Evolutionary conservation across 1,140 invertebrate species (phyloP).

Genomic region (Nixonia krombeini): DNA sequence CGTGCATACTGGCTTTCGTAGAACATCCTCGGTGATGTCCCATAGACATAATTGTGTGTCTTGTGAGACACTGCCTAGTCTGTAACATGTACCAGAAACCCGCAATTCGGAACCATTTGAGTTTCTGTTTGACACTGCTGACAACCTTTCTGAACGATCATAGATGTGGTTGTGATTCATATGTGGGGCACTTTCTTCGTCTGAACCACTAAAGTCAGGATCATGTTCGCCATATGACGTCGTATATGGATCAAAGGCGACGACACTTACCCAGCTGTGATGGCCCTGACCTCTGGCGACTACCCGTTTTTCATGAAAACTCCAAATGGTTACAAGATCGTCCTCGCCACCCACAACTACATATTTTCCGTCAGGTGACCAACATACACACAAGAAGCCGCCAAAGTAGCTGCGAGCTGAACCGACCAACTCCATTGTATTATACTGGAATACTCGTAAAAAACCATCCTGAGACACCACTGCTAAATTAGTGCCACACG

Average conservation of each 20-base stretch:
- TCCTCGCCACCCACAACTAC: slow-evolving; percentile 98
- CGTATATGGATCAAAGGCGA: slow-evolving; percentile 96
- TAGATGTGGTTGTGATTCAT: slow-evolving; percentile 70
- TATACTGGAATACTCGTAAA: slow-evolving; percentile 96
- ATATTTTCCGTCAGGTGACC: slow-evolving; percentile 97
- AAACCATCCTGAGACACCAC: slow-evolving; percentile 97
- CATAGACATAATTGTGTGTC: slow-evolving; percentile 98
- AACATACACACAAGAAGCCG: slow-evolving; percentile 94
- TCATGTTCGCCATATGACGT: slow-evolving; percentile 77
- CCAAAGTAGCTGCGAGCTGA: slow-evolving; percentile 96
- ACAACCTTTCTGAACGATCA: slow-evolving; percentile 58
- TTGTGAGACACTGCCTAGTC: slow-evolving; percentile 97
- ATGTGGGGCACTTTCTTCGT: slow-evolving; percentile 74
- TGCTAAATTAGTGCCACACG: slow-evolving; percentile 92
- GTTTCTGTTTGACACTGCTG: slow-evolving; percentile 66
- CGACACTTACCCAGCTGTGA: slow-evolving; percentile 96
- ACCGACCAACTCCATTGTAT: slow-evolving; percentile 95
- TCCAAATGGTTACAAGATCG: slow-evolving; percentile 98
- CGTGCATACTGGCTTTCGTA: slow-evolving; percentile 77
- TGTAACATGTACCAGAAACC: slow-evolving; percentile 80
- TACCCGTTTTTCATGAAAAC: slow-evolving; percentile 91
- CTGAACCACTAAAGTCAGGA: slow-evolving; percentile 74
- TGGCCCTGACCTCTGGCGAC: slow-evolving; percentile 95
- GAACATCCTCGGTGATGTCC: slow-evolving; percentile 97
- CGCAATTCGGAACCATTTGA: slow-evolving; percentile 73